Evolutionary conservation across 2,113 vertebrate genomes (phyloP).

Genomic region (Enhydra lutris): DNA sequence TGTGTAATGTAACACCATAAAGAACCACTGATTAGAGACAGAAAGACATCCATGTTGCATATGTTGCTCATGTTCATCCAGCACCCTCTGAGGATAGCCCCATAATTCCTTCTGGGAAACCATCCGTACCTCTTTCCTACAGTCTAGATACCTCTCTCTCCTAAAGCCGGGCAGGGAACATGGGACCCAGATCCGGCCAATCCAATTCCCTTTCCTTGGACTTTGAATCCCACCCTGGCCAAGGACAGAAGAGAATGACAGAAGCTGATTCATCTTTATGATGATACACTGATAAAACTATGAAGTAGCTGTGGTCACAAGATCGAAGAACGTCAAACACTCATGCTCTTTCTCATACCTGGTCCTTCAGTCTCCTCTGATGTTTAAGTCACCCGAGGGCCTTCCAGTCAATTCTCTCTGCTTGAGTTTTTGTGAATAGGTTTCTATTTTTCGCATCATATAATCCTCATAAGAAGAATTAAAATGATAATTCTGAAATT

Average conservation of each 20-base stretch:
- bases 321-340: background rate
- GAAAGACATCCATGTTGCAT: background rate
- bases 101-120: background rate
- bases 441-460: background rate
- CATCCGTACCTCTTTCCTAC: background rate
- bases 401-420: background rate
- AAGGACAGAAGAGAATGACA: background rate
- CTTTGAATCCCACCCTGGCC: background rate
- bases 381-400: background rate
- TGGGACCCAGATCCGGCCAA: background rate
- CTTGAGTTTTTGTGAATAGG: background rate
- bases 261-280: background rate
- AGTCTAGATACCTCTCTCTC: background rate
- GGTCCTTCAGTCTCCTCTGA: background rate
- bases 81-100: background rate
- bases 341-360: background rate
- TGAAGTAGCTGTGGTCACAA: background rate
- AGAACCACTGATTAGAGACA: background rate
- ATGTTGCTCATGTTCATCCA: background rate
- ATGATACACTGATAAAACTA: background rate
- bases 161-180: background rate
- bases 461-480: background rate
- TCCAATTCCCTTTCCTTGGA: background rate
- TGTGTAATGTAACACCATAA: background rate
- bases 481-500: slow-evolving; percentile 18